These are phyloP conservation scores for Drosophila infuscata DNA, from an alignment of 2,888 invertebrate genomes.

Conservation along the genomic window DNA sequence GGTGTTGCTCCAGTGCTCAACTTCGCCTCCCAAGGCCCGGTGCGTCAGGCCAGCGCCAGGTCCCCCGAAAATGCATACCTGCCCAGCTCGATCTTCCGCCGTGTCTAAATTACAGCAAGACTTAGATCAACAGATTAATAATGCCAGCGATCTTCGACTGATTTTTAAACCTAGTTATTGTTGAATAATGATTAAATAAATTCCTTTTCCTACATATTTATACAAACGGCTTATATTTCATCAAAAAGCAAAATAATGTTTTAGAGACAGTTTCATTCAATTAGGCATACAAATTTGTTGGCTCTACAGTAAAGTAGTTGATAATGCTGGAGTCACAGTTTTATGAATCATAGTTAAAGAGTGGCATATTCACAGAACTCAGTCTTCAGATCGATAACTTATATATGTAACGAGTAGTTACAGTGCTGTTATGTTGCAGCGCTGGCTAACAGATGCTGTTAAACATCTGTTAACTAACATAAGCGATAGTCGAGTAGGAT, in stretches of 20 bases:
- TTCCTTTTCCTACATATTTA: slow-evolving; percentile 53
- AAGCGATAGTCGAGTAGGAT: no score
- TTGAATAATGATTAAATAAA: slow-evolving; percentile 79
- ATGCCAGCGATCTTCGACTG: slow-evolving; percentile 72
- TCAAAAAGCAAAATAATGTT: background rate
- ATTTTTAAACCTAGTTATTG: slow-evolving; percentile 71
- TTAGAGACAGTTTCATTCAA: background rate
- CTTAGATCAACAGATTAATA: slow-evolving; percentile 48
- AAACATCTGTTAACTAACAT: no score
- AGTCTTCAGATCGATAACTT: background rate
- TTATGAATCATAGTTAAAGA: background rate
- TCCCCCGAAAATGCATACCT: slow-evolving; percentile 72
- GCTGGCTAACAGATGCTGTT: no score
- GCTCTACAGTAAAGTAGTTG: background rate
- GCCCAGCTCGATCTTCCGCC: slow-evolving; percentile 76
- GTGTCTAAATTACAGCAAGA: slow-evolving; percentile 61
- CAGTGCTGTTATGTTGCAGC: no score
- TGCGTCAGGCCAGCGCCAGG: slow-evolving; percentile 55
- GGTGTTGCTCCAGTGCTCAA: slow-evolving; percentile 81
- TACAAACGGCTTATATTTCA: background rate
- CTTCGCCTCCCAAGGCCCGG: slow-evolving; percentile 75
- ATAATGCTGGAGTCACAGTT: background rate
- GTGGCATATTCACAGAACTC: background rate
- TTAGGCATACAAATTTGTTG: background rate
- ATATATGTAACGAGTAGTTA: no score